phyloP scores from a whole-genome alignment of 1,140 invertebrate genomes.

The Tetramorium parvispinum region DNA sequence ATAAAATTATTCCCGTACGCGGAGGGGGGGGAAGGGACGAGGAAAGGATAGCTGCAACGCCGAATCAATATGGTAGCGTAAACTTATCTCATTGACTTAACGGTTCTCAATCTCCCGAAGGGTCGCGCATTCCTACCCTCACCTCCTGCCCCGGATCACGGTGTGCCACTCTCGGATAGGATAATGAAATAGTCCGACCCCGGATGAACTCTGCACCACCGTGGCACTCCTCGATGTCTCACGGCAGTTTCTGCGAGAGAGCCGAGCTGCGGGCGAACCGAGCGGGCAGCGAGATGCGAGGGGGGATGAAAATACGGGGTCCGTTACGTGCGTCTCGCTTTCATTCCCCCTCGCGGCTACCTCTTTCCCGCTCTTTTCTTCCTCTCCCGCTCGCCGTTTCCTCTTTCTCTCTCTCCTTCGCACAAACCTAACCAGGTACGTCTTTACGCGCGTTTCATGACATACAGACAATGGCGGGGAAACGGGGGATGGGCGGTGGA shows the following conservation, averaged over 20 bases:
- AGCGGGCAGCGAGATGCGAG: background rate
- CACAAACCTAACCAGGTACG: constrained; percentile 39
- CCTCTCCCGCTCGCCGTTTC: constrained; percentile 1
- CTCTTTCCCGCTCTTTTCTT: background rate
- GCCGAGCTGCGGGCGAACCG: constrained; percentile 20
- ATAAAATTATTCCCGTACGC: background rate
- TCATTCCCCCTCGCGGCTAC: background rate
- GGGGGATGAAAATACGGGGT: constrained; percentile 4
- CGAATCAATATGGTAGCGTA: constrained; percentile 78
- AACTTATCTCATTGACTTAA: constrained; percentile 80
- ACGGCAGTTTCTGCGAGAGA: constrained; percentile 36
- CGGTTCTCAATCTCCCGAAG: constrained; percentile 74
- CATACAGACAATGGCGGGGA: constrained; percentile 50
- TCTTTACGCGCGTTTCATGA: constrained; percentile 64
- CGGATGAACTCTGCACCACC: constrained; percentile 57
- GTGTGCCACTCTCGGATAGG: constrained; percentile 59
- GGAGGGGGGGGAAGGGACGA: background rate
- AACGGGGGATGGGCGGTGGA: constrained; percentile 1
- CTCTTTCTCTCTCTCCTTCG: background rate
- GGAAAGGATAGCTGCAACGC: constrained; percentile 26
- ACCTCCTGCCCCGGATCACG: background rate
- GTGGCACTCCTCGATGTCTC: constrained; percentile 35
- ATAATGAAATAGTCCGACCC: constrained; percentile 75
- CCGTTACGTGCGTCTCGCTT: constrained; percentile 21
- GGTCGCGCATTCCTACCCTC: constrained; percentile 21